Percentiles rank a stretch among this genome's conserved stretches.
These are phyloP conservation scores for Amphipoea oculea DNA, from an alignment of 2,888 invertebrate genomes.

Conservation along the genomic window DNA sequence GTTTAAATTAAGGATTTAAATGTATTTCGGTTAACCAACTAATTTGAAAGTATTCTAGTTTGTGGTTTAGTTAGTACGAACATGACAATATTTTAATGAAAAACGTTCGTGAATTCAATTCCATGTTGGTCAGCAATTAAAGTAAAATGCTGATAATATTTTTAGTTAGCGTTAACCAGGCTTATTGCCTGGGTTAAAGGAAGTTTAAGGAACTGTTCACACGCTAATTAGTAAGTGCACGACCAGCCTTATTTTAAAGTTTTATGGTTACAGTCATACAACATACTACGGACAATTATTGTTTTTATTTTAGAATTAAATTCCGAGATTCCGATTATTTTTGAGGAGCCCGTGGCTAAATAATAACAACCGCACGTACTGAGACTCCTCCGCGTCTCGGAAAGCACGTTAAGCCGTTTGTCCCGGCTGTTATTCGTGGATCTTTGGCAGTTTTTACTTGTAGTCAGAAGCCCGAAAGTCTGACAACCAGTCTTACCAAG, in stretches of 20 bases:
- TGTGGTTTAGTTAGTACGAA: conserved; percentile 32
- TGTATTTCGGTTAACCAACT: conserved; percentile 25
- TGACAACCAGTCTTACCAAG: too few species aligned
- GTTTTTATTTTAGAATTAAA: not conserved
- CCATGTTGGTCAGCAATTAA: conserved; percentile 49
- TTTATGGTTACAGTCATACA: not conserved
- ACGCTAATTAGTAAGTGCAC: conserved; percentile 51
- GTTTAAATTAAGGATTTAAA: not conserved
- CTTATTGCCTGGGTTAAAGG: conserved; percentile 18
- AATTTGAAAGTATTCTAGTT: conserved; percentile 45
- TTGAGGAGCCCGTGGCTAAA: too few species aligned
- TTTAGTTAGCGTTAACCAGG: conserved; percentile 23
- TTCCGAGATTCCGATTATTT: too few species aligned
- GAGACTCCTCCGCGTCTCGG: too few species aligned
- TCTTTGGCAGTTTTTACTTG: too few species aligned
- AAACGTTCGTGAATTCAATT: conserved; percentile 52
- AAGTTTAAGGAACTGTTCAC: conserved; percentile 43
- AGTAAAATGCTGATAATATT: conserved; percentile 42
- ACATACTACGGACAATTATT: too few species aligned
- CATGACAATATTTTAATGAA: conserved; percentile 47
- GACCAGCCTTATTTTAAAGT: conserved; percentile 14
- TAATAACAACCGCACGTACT: too few species aligned
- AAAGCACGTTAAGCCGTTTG: too few species aligned
- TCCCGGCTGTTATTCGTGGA: too few species aligned
- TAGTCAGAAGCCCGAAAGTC: too few species aligned